phyloP scores from a whole-genome alignment of 2,888 invertebrate species.

The Eupeodes luniger region DNA sequence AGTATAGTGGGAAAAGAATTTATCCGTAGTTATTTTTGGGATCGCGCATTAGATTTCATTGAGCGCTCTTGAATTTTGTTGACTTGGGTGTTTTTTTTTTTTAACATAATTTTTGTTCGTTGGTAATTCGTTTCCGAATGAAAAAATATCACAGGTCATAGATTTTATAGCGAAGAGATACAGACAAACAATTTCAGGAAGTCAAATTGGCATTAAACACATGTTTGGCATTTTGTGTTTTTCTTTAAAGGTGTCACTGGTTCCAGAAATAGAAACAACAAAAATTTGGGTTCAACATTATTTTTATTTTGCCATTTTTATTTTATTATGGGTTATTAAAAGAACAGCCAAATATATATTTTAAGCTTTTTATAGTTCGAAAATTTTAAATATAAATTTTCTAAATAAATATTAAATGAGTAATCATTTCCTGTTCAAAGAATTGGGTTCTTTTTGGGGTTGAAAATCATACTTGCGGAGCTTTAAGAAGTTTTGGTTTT shows the following conservation, averaged over 20 bases:
- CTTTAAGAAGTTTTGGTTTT: no score
- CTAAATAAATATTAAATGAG: no score
- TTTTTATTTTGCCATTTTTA: neutral
- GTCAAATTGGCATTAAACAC: conserved; percentile 15
- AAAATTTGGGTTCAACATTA: neutral
- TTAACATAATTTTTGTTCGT: neutral
- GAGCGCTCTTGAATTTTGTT: conserved; percentile 73
- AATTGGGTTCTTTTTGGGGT: no score
- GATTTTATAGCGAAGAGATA: neutral
- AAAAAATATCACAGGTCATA: conserved; percentile 30
- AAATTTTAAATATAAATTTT: neutral
- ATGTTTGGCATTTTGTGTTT: conserved; percentile 10
- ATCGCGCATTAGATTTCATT: conserved; percentile 74
- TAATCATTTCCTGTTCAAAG: no score
- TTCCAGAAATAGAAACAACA: conserved; percentile 19
- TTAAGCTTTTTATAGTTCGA: neutral
- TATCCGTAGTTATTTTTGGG: conserved; percentile 70
- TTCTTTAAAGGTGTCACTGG: conserved; percentile 14
- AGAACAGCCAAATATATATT: neutral
- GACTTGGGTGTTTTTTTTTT: conserved; percentile 50
- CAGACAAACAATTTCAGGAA: conserved; percentile 6
- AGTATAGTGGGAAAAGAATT: conserved; percentile 64
- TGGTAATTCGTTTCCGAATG: conserved; percentile 64
- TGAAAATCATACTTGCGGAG: no score
- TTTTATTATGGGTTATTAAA: neutral